A percentile compares a stretch with the other conserved stretches of the same genome.
Conservation (phyloP, 2,797 vertebrate genomes). For the Perdix hodgsoniae region DNA sequence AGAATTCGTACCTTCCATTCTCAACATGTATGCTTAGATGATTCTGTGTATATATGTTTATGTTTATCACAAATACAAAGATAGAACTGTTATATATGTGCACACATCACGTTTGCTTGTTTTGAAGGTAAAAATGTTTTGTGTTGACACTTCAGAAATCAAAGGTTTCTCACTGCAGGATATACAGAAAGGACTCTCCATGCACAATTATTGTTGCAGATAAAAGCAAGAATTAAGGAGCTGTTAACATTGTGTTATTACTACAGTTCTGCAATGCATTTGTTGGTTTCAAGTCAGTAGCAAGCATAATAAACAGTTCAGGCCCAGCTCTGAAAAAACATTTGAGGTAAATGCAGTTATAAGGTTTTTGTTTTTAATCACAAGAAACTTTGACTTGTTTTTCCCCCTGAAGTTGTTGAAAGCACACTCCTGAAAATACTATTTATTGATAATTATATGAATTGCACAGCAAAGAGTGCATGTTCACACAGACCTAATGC, state of each 20-base stretch:
- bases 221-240: not conserved
- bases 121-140: not conserved
- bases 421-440: not conserved
- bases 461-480: not conserved
- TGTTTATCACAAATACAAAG: not conserved
- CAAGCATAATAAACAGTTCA: not conserved
- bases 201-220: not conserved
- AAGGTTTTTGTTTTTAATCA: not conserved
- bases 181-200: not conserved
- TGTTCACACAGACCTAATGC: not conserved
- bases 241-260: not conserved
- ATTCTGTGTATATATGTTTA: rapidly evolving
- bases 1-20: not conserved
- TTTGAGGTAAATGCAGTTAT: no score
- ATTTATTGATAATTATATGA: not conserved
- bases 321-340: not conserved
- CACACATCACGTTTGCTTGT: not conserved
- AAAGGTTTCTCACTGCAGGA: not conserved
- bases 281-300: not conserved
- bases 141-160: not conserved
- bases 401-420: not conserved
- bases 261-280: not conserved
- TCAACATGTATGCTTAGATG: not conserved
- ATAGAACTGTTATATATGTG: not conserved
- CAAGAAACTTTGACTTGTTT: not conserved